Evolutionary conservation across 2,888 invertebrate species (phyloP), one percentile per base, ranked within the genome.

Genomic region (Bugulina stolonifera): DNA sequence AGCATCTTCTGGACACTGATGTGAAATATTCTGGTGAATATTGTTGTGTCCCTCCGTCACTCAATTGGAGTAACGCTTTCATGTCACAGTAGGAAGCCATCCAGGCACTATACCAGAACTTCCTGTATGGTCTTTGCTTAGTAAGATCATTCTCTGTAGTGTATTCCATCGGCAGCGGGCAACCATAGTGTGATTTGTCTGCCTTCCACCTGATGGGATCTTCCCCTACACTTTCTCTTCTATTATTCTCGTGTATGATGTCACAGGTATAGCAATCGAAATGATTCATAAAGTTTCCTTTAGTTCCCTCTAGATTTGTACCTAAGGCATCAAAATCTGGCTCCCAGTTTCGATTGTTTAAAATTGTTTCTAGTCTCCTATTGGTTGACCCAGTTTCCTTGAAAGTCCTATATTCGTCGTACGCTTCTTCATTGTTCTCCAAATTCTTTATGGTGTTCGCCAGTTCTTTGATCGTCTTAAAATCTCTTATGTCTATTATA

Each of bases 211-310:
- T 35, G 27, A 75, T 34, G n/a, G 72, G 57, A 34, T 69, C 29
- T 72, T 77, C 57, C 18, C 79, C 80, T 5, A 71, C 35, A 58
- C 77, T 75, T 74, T 78, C 72, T 34, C 76, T 75, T 43, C 77
- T 77, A 29, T 75, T 77, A 58, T 81, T 81, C 32, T 86, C 82
- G 77, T 89, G 81, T 76, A 88, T 76, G 77, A 86, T 86, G 73
- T 87, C 81, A 80, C 93, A 93, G 43, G 92, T 81, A 74, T 87
- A 87, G 83, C 93, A 93, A 84, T 91, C 91, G 78, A 91, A 92
- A 73, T 86, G 85, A 29, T 88, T 84, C 64, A 90, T 86, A 54
- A 88, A 86, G 77, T 81, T 80, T 1, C 86, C 82, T 29, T 83
- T 83, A 23, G 70, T 70, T 29, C 64, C 32, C 10, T 25, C 3